Percentiles rank a stretch among this genome's conserved stretches.
These are phyloP conservation scores for Gymnothorax reevesii DNA, from an alignment of 2,797 vertebrate species.

Conservation along the genomic window DNA sequence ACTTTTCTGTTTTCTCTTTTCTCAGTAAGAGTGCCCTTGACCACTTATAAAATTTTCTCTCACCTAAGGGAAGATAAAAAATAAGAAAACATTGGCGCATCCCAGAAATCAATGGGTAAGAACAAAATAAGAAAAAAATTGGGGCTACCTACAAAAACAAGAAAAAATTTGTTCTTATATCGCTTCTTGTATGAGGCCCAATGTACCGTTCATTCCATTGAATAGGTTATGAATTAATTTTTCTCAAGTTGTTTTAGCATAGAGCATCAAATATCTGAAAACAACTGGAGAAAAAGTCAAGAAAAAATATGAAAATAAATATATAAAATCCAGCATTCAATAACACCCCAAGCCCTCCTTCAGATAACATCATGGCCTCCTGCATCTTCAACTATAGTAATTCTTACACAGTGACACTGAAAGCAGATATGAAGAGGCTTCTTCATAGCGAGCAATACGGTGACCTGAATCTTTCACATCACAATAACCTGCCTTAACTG, in stretches of 20 bases:
- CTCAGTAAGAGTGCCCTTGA: too few species aligned
- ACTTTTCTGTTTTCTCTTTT: too few species aligned
- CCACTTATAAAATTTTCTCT: too few species aligned
- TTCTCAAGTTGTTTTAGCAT: not conserved
- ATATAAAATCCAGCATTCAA: constrained; percentile 47
- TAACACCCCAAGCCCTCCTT: constrained; percentile 6
- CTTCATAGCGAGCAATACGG: constrained; percentile 47
- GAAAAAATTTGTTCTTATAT: too few species aligned
- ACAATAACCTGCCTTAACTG: constrained; percentile 57
- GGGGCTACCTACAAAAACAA: too few species aligned
- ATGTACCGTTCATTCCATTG: not conserved
- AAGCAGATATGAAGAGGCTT: constrained; percentile 62
- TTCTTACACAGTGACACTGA: constrained; percentile 48
- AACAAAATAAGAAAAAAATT: too few species aligned
- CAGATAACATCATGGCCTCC: constrained; percentile 34
- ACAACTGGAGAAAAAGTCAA: not conserved
- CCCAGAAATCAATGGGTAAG: too few species aligned
- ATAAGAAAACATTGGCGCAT: too few species aligned
- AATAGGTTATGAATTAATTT: not conserved
- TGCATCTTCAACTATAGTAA: constrained; percentile 30
- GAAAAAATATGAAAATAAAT: not conserved
- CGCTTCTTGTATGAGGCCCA: not conserved
- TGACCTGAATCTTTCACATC: constrained; percentile 60
- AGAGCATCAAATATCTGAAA: constrained; percentile 10
- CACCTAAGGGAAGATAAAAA: too few species aligned